A percentile compares a stretch with the other conserved stretches of the same genome.
Conservation (phyloP, 2,113 vertebrate species). For the Gymnorhina tibicen region DNA sequence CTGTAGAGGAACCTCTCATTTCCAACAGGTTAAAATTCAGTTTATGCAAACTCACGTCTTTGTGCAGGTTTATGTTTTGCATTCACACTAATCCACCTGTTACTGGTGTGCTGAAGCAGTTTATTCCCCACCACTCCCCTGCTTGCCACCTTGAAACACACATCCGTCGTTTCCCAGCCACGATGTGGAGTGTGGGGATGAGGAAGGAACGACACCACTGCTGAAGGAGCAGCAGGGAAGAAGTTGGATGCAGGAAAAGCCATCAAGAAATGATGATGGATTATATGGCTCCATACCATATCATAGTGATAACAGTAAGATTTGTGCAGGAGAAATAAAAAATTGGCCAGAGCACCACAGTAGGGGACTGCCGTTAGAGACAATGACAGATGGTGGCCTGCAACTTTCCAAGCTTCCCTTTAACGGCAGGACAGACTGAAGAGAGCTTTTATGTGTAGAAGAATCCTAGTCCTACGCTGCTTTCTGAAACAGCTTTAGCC, state of each 20-base stretch:
- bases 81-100: not conserved
- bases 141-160: not conserved
- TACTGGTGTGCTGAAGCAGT: not conserved
- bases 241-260: not conserved
- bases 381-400: not conserved
- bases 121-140: not conserved
- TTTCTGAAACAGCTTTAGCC: not conserved
- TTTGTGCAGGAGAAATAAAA: not conserved
- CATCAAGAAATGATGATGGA: not conserved
- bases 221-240: not conserved
- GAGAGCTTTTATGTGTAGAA: not conserved
- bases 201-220: not conserved
- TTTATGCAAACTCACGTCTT: not conserved
- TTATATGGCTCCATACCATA: rapidly evolving
- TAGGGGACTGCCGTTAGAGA: not conserved
- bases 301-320: rapidly evolving
- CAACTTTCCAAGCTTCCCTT: not conserved
- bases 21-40: not conserved
- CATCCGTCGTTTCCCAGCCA: not conserved
- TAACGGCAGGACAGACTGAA: not conserved
- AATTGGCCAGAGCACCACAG: not conserved
- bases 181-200: rapidly evolving
- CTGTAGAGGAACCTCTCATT: not conserved
- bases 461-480: not conserved
- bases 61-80: not conserved